Conservation (phyloP, 2,888 invertebrate genomes). For the Chrysopilus asiliformis region DNA sequence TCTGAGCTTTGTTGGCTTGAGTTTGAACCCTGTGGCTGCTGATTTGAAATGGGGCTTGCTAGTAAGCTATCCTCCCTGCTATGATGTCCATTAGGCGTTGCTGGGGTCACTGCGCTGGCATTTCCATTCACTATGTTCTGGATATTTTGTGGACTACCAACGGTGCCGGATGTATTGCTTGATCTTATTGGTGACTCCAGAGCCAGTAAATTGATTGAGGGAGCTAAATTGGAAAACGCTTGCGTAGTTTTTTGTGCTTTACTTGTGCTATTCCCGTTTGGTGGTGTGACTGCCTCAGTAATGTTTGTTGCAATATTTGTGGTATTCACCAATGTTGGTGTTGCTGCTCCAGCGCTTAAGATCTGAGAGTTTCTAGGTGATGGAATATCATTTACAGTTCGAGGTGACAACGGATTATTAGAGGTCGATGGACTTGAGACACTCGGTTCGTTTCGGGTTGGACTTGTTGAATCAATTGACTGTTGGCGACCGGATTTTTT, state of each 20-base stretch:
- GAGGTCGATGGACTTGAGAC: constrained; percentile 2
- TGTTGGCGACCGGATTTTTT: constrained; percentile 10
- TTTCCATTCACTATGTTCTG: constrained; percentile 11
- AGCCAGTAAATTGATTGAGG: constrained; percentile 9
- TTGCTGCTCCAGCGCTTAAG: constrained; percentile 5
- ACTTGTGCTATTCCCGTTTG: no score
- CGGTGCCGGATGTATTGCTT: neutral
- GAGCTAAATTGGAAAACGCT: constrained; percentile 7
- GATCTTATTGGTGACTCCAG: constrained; percentile 12
- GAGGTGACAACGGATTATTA: constrained; percentile 7
- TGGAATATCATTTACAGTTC: constrained; percentile 10
- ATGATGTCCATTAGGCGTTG: constrained; percentile 8
- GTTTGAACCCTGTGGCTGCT: no score
- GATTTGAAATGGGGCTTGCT: constrained; percentile 13
- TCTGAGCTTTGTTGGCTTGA: constrained; percentile 13
- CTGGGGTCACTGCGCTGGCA: neutral
- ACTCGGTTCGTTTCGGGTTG: constrained; percentile 8
- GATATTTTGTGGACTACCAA: constrained; percentile 5
- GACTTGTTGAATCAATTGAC: constrained; percentile 11
- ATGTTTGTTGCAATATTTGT: no score
- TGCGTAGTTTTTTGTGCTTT: constrained; percentile 11
- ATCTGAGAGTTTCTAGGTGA: constrained; percentile 10
- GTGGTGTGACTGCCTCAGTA: no score
- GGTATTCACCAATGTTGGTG: constrained; percentile 10
- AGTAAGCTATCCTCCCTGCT: constrained; percentile 11